These are phyloP conservation scores for Lagenorhynchus albirostris DNA, from an alignment of 2,113 vertebrate genomes.

Conservation along the genomic window DNA sequence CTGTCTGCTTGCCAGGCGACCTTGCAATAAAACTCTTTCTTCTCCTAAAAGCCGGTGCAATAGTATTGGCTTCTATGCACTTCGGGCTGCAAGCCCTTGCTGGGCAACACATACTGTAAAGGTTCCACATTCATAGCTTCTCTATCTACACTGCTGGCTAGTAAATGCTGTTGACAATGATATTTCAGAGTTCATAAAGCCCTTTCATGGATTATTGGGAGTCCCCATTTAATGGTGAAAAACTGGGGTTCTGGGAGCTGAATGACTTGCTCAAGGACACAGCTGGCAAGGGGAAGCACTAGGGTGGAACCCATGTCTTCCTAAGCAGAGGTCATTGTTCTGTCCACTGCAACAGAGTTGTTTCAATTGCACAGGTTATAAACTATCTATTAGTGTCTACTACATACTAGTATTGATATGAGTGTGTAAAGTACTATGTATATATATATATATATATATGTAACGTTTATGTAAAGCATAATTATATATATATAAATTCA, in stretches of 20 bases:
- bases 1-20: fast-evolving
- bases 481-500: not conserved
- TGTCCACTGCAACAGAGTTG: not conserved
- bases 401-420: not conserved
- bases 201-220: not conserved
- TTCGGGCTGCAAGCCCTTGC: not conserved
- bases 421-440: not conserved
- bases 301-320: not conserved
- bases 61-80: not conserved
- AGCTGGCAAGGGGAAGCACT: not conserved
- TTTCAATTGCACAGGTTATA: not conserved
- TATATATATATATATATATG: not conserved
- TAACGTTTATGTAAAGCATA: not conserved
- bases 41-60: not conserved
- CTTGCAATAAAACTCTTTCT: not conserved
- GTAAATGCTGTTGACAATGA: not conserved
- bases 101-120: not conserved
- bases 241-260: not conserved
- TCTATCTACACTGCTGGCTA: not conserved
- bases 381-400: not conserved
- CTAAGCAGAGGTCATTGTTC: not conserved
- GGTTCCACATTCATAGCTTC: not conserved
- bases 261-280: not conserved
- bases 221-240: not conserved
- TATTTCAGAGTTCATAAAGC: not conserved